Evolutionary conservation across 2,113 vertebrate genomes (phyloP), one percentile per base, ranked within the genome.

Genomic region (Amphiprion ocellaris): DNA sequence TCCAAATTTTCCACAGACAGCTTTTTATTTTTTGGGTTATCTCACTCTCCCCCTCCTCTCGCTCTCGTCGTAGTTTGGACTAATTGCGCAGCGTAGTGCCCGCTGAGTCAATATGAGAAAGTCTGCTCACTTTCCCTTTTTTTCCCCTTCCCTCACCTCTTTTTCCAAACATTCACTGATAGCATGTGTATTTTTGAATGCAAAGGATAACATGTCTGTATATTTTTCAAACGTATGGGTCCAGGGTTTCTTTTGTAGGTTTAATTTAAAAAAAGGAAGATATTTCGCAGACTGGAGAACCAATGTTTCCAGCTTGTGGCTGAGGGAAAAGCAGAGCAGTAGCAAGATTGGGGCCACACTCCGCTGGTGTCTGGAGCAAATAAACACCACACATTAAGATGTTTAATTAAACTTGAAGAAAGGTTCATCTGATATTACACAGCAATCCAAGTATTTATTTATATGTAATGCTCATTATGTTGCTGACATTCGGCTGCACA

Each of bases 1-100:
- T 92, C 94, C 94, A 92, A 95, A 62, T 75, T 92, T 95, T 93
- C 90, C 85, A 87, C 90, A 90, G 94, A 94, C 90, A 91, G 89
- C 5, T 89, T 93, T 93, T 94, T 92, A 90, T 94, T 93, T 94
- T 93, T 93, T 85, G 83, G 89, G 89, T 92, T 94, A 93, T 77
- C 86, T 93, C 86, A 86, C 90, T 85, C 83, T 63, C 83, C 77
- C 76, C 72, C 49, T 39, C 71, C 56, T 26, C 80, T 79, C 80
- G 26, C 69, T 89, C 77, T 74, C 74, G 26, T 82, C 81, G 21
- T 82, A 86, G 86, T 92, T 91, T 84, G 75, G 83, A 92, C 74
- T 88, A 94, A 94, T 94, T 94, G 90, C 65, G 75, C 90, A 84
- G 87, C 83, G 50, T 79, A 58, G 4, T 55, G 83, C 83, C 81